Evolutionary conservation across 2,888 invertebrate genomes (phyloP).

Genomic region (Steinernema carpocapsae): DNA sequence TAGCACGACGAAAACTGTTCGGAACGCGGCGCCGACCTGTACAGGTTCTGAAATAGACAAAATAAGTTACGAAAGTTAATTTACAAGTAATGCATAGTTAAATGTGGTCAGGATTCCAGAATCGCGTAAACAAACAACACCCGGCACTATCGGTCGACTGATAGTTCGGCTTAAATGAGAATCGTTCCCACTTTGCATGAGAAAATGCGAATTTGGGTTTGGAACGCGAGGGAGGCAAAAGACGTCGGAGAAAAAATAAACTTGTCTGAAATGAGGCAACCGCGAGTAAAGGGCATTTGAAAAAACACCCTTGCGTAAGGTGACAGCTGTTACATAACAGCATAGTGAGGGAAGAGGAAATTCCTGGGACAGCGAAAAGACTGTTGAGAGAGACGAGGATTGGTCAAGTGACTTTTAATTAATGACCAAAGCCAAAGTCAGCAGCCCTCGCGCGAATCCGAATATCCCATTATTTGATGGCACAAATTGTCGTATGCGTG

Average conservation of each 20-base stretch:
- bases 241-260: neutral
- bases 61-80: neutral
- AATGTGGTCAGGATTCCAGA: neutral
- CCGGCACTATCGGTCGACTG: neutral
- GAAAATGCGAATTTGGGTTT: slow-evolving; percentile 36
- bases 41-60: slow-evolving; percentile 44
- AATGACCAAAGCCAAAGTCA: neutral
- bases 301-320: slow-evolving; percentile 25
- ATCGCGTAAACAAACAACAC: neutral
- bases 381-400: neutral
- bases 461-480: too few relatives aligned
- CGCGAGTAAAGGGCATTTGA: neutral
- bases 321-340: slow-evolving; percentile 5
- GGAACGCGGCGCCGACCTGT: slow-evolving; percentile 40
- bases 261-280: neutral
- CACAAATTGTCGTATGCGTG: too few relatives aligned
- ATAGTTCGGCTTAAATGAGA: neutral
- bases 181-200: slow-evolving; percentile 20
- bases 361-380: neutral
- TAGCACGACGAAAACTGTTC: slow-evolving; percentile 47
- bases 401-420: slow-evolving; percentile 16
- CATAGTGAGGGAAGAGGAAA: slow-evolving; percentile 1
- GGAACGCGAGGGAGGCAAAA: slow-evolving; percentile 29
- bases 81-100: neutral
- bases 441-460: neutral